phyloP scores from a whole-genome alignment of 2,113 vertebrate genomes.

The Dinomys branickii region DNA sequence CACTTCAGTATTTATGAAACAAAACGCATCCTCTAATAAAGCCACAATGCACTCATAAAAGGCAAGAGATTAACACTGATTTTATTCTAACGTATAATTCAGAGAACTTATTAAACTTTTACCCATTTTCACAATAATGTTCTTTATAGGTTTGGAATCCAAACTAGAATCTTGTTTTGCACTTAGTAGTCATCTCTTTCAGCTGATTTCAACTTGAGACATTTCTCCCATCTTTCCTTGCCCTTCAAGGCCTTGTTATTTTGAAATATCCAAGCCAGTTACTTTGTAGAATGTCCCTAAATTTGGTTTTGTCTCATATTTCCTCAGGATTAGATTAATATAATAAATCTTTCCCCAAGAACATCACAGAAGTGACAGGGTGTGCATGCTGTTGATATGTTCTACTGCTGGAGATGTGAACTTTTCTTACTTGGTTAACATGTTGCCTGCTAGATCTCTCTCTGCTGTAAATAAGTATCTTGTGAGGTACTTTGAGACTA shows the following conservation, averaged over 20 bases:
- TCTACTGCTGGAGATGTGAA: not conserved
- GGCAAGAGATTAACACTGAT: not conserved
- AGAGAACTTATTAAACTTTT: not conserved
- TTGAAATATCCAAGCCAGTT: not conserved
- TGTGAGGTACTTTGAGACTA: not conserved
- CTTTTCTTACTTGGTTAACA: conserved; percentile 35
- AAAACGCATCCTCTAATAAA: not conserved
- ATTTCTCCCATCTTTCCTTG: not conserved
- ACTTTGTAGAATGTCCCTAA: conserved; percentile 28
- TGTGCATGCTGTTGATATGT: not conserved
- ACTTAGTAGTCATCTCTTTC: not conserved
- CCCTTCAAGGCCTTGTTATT: conserved; percentile 28
- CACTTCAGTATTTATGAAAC: conserved; percentile 30
- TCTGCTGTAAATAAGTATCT: conserved; percentile 4
- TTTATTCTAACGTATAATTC: not conserved
- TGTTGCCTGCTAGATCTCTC: conserved; percentile 20
- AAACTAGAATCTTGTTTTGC: conserved; percentile 7
- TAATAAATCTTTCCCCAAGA: conserved; percentile 1
- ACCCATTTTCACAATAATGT: conserved; percentile 19
- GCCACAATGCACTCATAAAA: not conserved
- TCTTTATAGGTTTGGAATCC: conserved; percentile 37
- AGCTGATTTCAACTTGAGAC: conserved; percentile 30
- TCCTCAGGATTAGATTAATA: conserved; percentile 60
- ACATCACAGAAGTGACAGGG: not conserved
- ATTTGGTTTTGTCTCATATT: conserved; percentile 54